A percentile compares a stretch with the other conserved stretches of the same genome.
Evolutionary conservation across 2,797 vertebrate genomes (phyloP).

Genomic region (Ctenopoma kingsleyae): DNA sequence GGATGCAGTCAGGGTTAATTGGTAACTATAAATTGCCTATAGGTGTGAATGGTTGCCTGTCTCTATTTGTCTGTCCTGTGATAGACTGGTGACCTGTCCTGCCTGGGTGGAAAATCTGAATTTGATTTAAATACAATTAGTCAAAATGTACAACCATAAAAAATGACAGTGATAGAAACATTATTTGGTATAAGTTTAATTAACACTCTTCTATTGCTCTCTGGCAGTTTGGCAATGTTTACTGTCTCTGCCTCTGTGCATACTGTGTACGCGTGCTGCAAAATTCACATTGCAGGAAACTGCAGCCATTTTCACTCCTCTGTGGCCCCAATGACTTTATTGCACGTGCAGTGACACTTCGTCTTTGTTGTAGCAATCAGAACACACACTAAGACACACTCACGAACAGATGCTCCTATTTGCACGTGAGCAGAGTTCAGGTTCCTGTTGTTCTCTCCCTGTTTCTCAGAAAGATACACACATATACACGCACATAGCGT

Average conservation of each 20-base stretch:
- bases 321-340: not conserved
- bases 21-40: too few relatives aligned
- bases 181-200: not conserved
- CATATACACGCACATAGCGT: not conserved
- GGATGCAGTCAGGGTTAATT: too few relatives aligned
- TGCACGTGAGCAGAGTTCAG: conserved; percentile 56
- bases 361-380: conserved; percentile 35
- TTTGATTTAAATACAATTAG: not conserved
- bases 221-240: not conserved
- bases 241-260: not conserved
- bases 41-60: too few relatives aligned
- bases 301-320: not conserved
- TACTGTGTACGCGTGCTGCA: not conserved
- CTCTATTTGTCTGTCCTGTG: too few relatives aligned
- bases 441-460: conserved; percentile 15
- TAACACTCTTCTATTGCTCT: not conserved
- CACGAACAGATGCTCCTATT: conserved; percentile 11
- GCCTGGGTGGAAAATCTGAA: too few relatives aligned
- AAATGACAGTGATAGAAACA: not conserved
- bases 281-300: conserved; percentile 44
- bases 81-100: too few relatives aligned
- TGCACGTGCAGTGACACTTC: conserved; percentile 42
- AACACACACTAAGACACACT: conserved; percentile 1
- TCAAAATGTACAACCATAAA: not conserved
- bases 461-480: conserved; percentile 25